Base-by-base conservation (phyloP, 1,140 invertebrate genomes). In the Bombus fervidus region DNA sequence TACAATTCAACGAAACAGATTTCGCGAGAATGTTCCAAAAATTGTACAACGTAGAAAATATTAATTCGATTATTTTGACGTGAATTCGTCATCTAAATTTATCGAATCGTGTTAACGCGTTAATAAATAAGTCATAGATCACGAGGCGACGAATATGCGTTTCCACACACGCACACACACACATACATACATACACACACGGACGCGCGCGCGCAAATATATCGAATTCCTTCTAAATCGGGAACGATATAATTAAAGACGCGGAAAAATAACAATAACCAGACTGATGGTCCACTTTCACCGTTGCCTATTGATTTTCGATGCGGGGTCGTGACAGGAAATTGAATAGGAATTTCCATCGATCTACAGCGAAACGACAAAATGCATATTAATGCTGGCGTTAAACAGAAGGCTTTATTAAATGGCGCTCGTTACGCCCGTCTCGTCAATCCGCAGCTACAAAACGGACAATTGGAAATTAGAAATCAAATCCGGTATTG, bases 401-500 rank as follows among this genome's bases (percentile, higher is more conserved):
- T 86, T 82, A 88, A 88, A 81, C 78, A 77, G 87, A 84, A 81
- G 34, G 66, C 77, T 85, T 86, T 75, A 86, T 86, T 83, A 89
- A 88, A 85, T 81, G 82, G 37, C 47, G 25, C 78, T 89, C 82
- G 86, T 88, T 89, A 80, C 75, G 71, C 43, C 18, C 31, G 66
- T 66, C 68, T 25, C 79, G 87, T 79, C 87, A 62, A 43, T 62
- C 73, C 69, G 39, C 84, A 37, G 57, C 66, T 76, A 76, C 74
- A 88, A 88, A 88, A 85, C 47, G 73, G 81, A 77, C 77, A 87
- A 87, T 87, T 87, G 85, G 43, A 85, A 85, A 88, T 85, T 64
- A 76, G 83, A 62, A 53, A 68, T 87, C 57, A 78, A 88, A 88
- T 85, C 69, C 86, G 81, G 72, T 22, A 81, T 83, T 68, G 72